These are phyloP conservation scores for Willisornis vidua DNA, from an alignment of 2,113 vertebrate genomes.

Conservation along the genomic window DNA sequence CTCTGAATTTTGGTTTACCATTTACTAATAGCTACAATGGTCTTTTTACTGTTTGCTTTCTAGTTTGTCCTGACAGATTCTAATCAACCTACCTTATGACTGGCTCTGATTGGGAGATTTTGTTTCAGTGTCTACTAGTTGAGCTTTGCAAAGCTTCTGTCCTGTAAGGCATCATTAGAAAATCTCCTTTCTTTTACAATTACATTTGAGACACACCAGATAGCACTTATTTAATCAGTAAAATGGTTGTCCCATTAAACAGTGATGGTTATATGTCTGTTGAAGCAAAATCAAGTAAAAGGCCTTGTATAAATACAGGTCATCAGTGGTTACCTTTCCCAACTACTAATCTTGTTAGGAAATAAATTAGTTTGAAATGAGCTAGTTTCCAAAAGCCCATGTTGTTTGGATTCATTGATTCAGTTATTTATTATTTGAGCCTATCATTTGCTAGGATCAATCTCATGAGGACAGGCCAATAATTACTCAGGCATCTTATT, in stretches of 20 bases:
- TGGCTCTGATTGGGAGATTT: not conserved
- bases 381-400: not conserved
- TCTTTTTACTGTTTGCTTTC: not conserved
- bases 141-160: not conserved
- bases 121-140: not conserved
- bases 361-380: constrained; percentile 33
- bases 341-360: not conserved
- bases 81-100: not conserved
- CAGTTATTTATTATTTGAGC: constrained; percentile 11
- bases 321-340: not conserved
- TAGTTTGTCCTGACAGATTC: not conserved
- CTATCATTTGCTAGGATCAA: not conserved
- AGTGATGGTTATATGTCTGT: not conserved
- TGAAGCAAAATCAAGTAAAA: constrained; percentile 16
- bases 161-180: not conserved
- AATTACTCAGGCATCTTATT: not conserved
- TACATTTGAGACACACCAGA: not conserved
- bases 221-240: not conserved
- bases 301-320: not conserved
- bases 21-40: not conserved
- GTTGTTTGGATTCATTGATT: not conserved
- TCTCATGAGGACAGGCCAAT: not conserved
- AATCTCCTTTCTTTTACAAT: not conserved
- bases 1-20: not conserved
- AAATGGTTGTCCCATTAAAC: not conserved